A percentile compares a stretch with the other conserved stretches of the same genome.
These are phyloP conservation scores for Chloroceryle inda DNA, from an alignment of 2,797 vertebrate genomes.

Conservation along the genomic window DNA sequence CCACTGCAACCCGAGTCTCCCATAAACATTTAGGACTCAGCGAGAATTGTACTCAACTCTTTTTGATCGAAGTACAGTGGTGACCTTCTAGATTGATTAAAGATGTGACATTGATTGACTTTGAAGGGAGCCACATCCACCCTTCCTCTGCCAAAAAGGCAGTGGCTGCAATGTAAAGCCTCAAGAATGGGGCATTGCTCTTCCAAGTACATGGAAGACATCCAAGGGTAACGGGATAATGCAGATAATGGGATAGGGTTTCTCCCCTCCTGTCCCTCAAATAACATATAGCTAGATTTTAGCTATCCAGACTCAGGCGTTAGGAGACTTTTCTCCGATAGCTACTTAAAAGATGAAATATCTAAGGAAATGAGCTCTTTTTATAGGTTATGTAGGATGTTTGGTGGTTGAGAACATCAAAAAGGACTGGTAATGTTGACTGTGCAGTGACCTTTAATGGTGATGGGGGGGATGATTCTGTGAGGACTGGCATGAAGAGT, in stretches of 20 bases:
- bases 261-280: conserved; percentile 62
- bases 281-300: conserved; percentile 36
- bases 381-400: conserved; percentile 31
- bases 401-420: conserved; percentile 15
- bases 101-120: conserved; percentile 69
- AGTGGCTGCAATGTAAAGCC: conserved; percentile 70
- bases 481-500: rapidly evolving
- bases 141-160: conserved; percentile 68
- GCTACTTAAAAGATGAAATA: conserved; percentile 29
- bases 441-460: background rate
- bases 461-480: background rate
- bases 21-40: conserved; percentile 57
- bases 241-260: conserved; percentile 70
- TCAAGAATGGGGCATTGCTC: conserved; percentile 64
- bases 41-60: conserved; percentile 49
- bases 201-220: conserved; percentile 70
- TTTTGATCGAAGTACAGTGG: conserved; percentile 7
- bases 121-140: conserved; percentile 73
- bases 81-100: conserved; percentile 66
- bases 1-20: conserved; percentile 44
- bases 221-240: conserved; percentile 66
- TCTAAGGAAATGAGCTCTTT: conserved; percentile 44
- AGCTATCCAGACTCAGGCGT: background rate
- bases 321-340: conserved; percentile 4
- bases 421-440: conserved; percentile 29